These are phyloP conservation scores for Colius striatus DNA, from an alignment of 2,113 vertebrate genomes.

Conservation along the genomic window DNA sequence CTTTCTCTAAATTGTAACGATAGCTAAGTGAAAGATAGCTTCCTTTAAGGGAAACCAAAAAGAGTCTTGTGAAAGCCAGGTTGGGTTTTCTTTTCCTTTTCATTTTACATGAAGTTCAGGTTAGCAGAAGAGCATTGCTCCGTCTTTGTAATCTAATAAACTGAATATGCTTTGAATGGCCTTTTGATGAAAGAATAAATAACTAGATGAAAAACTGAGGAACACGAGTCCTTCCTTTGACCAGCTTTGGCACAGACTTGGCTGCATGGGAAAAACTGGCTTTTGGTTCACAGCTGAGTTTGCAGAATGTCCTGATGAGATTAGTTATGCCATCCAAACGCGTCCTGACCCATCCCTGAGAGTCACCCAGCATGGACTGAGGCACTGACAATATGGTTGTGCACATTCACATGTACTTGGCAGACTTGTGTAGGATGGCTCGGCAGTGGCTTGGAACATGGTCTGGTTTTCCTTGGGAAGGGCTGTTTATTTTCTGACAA, in stretches of 20 bases:
- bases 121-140: not conserved
- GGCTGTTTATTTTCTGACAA: not conserved
- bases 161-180: not conserved
- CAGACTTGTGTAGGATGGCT: not conserved
- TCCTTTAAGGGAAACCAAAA: not conserved
- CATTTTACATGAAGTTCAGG: not conserved
- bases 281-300: not conserved
- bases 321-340: not conserved
- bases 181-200: conserved; percentile 12
- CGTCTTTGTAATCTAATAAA: not conserved
- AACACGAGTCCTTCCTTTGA: not conserved
- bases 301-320: not conserved
- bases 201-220: not conserved
- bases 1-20: not conserved
- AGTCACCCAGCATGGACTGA: not conserved
- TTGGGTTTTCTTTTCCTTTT: not conserved
- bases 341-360: not conserved
- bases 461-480: not conserved
- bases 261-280: not conserved
- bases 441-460: not conserved
- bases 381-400: not conserved
- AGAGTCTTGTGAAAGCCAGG: not conserved
- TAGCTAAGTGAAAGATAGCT: not conserved
- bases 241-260: not conserved
- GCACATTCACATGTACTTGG: not conserved